Conservation (phyloP, 1,140 invertebrate genomes). For the Hypsibius dujardini region DNA sequence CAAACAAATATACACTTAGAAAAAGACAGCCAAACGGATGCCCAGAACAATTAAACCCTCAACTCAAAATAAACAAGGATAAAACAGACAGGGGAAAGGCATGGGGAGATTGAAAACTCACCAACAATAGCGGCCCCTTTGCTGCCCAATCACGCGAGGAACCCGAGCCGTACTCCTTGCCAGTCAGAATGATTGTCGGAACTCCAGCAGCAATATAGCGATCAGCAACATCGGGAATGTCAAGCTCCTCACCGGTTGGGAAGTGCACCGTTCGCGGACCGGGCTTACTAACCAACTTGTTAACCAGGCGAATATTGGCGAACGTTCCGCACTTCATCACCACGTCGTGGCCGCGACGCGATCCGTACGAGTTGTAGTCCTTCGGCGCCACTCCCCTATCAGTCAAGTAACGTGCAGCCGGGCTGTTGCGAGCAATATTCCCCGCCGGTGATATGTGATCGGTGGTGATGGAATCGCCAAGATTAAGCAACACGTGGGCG, state of each 20-base stretch:
- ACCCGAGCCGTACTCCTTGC: constrained; percentile 92
- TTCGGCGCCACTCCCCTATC: constrained; percentile 50
- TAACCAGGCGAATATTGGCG: constrained; percentile 87
- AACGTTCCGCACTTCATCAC: constrained; percentile 94
- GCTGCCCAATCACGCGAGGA: constrained; percentile 95
- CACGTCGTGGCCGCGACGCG: constrained; percentile 82
- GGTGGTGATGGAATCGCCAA: constrained; percentile 89
- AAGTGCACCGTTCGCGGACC: constrained; percentile 76
- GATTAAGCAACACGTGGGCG: constrained; percentile 60
- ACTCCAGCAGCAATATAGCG: constrained; percentile 51
- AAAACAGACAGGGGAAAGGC: too few relatives aligned
- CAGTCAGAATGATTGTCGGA: constrained; percentile 67
- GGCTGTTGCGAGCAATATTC: constrained; percentile 79
- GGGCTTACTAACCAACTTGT: constrained; percentile 64
- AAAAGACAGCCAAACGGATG: too few relatives aligned
- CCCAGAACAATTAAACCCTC: too few relatives aligned
- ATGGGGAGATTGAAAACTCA: constrained; percentile 30
- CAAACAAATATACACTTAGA: too few relatives aligned
- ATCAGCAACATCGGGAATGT: constrained; percentile 87
- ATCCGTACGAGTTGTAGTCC: constrained; percentile 96
- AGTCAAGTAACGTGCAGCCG: constrained; percentile 62
- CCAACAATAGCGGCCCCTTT: constrained; percentile 79
- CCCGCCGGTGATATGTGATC: constrained; percentile 97
- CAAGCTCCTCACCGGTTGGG: constrained; percentile 72
- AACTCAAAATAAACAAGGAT: too few relatives aligned